Conservation (phyloP, 53 echinoderm and acorn worm species). For the Stichopus horrens region DNA sequence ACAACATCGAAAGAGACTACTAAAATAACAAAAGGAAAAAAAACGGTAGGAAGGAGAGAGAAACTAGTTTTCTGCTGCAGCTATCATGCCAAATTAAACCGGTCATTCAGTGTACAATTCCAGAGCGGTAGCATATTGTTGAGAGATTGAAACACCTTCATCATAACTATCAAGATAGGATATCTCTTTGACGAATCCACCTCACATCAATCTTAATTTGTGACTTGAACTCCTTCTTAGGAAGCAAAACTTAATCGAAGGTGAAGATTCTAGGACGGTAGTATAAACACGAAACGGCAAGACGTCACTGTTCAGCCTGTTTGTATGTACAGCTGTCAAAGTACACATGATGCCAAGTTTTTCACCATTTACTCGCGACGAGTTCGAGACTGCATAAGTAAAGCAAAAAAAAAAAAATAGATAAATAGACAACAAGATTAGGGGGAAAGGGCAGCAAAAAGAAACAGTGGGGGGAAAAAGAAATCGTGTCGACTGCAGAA, state of each 20-base stretch:
- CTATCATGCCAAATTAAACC: not conserved
- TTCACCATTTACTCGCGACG: not conserved
- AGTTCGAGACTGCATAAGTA: too few relatives aligned
- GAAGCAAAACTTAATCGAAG: slow-evolving; percentile 27
- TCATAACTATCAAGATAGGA: not conserved
- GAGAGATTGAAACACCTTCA: not conserved
- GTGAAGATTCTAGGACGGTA: slow-evolving; percentile 6
- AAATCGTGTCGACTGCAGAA: too few relatives aligned
- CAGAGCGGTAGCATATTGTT: not conserved
- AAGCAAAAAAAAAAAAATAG: too few relatives aligned
- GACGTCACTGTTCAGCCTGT: not conserved
- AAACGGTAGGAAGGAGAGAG: not conserved
- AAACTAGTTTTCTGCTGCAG: not conserved
- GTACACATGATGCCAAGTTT: not conserved
- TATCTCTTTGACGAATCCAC: not conserved
- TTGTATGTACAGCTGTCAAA: slow-evolving; percentile 38
- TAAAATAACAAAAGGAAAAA: too few relatives aligned
- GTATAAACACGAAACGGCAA: slow-evolving; percentile 14
- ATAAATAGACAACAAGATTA: too few relatives aligned
- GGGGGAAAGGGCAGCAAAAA: too few relatives aligned
- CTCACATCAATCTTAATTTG: slow-evolving; percentile 5
- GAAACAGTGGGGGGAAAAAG: too few relatives aligned
- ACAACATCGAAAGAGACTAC: too few relatives aligned
- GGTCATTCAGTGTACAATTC: not conserved
- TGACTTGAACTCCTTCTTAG: not conserved